A percentile compares a stretch with the other conserved stretches of the same genome.
Conservation (phyloP, 1,140 invertebrate genomes). For the Drosophila erecta region DNA sequence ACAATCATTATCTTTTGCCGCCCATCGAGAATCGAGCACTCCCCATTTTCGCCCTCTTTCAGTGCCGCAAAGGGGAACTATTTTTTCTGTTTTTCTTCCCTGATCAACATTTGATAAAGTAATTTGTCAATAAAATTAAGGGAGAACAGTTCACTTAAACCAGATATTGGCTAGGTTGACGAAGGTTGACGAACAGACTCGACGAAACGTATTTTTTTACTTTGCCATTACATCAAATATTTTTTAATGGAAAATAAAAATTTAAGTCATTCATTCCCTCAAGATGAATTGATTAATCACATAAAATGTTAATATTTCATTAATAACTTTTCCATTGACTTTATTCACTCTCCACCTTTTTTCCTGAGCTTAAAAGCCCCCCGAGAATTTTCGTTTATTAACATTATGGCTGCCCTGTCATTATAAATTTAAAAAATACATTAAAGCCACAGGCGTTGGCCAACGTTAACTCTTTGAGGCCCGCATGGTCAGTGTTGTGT, state of each 20-base stretch:
- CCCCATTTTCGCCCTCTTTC: neutral
- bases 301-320: slow-evolving; percentile 26
- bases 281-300: slow-evolving; percentile 16
- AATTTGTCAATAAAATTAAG: slow-evolving; percentile 68
- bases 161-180: neutral
- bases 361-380: slow-evolving; percentile 27
- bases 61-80: slow-evolving; percentile 32
- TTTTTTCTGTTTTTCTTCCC: slow-evolving; percentile 28
- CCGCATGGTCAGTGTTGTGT: slow-evolving; percentile 37
- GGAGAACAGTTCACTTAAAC: slow-evolving; percentile 3
- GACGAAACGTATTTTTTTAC: neutral
- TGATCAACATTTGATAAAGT: slow-evolving; percentile 49
- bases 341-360: slow-evolving; percentile 21
- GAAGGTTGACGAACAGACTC: neutral
- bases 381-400: slow-evolving; percentile 34
- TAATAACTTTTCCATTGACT: slow-evolving; percentile 5
- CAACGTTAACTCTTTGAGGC: slow-evolving; percentile 15
- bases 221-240: neutral
- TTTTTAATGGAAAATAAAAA: neutral
- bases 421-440: slow-evolving; percentile 48
- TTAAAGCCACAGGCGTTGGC: slow-evolving; percentile 29
- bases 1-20: slow-evolving; percentile 66
- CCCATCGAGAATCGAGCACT: slow-evolving; percentile 31
- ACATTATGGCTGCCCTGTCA: slow-evolving; percentile 37
- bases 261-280: neutral